These are phyloP conservation scores for Euura saliciscinereae DNA, from an alignment of 1,140 invertebrate species.

Conservation along the genomic window DNA sequence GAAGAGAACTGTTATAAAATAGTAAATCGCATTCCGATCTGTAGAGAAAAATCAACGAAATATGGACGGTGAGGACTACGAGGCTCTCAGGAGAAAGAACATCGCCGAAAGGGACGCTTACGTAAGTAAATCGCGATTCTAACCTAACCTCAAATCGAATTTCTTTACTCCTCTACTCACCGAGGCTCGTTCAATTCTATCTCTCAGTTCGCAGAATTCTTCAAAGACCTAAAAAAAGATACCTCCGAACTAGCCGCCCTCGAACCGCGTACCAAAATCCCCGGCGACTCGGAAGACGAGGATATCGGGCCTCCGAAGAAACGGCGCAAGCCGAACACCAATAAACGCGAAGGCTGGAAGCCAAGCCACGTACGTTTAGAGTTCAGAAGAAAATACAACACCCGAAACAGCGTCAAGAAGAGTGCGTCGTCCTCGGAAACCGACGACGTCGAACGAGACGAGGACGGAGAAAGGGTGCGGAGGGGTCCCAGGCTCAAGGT, in stretches of 20 bases:
- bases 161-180: not conserved
- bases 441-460: slow-evolving; percentile 11
- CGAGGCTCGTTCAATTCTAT: slow-evolving; percentile 5
- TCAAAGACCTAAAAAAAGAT: slow-evolving; percentile 35
- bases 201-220: slow-evolving; percentile 38
- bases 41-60: not conserved
- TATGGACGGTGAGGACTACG: slow-evolving; percentile 32
- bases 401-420: slow-evolving; percentile 29
- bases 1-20: too few species aligned
- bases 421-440: not conserved
- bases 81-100: slow-evolving; percentile 32
- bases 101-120: slow-evolving; percentile 37
- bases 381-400: slow-evolving; percentile 36
- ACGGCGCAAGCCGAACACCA: slow-evolving; percentile 13
- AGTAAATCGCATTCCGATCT: too few species aligned
- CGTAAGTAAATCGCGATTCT: slow-evolving; percentile 30
- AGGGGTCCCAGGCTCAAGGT: slow-evolving; percentile 30
- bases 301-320: slow-evolving; percentile 26
- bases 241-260: slow-evolving; percentile 15
- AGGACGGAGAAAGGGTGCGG: not conserved
- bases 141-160: not conserved
- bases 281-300: slow-evolving; percentile 14
- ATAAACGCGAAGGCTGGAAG: not conserved
- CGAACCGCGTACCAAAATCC: not conserved
- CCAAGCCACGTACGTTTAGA: not conserved